Percentiles rank a stretch among this genome's conserved stretches.
Evolutionary conservation across 2,888 invertebrate species (phyloP).

Genomic region (Dryocosmus kuriphilus): DNA sequence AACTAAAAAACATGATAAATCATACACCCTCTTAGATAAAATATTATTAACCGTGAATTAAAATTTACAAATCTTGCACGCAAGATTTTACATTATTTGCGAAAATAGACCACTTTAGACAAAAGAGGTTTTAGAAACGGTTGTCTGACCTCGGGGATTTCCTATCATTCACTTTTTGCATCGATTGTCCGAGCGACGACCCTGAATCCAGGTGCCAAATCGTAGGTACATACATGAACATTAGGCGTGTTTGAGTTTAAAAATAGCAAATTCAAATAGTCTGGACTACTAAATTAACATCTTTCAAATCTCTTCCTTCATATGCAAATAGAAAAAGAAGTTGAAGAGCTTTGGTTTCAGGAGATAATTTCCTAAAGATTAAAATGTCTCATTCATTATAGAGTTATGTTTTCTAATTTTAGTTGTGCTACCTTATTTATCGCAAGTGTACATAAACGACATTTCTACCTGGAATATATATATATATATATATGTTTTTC

Average conservation of each 20-base stretch:
- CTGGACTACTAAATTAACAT: neutral
- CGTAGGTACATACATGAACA: neutral
- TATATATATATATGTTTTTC: no score
- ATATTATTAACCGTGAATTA: no score
- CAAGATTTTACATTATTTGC: no score
- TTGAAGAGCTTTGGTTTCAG: no score
- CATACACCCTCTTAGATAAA: no score
- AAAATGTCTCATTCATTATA: neutral
- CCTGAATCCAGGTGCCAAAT: conserved; percentile 14
- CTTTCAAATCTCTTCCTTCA: neutral
- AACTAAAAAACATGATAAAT: no score
- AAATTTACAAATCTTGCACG: no score
- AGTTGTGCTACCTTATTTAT: neutral
- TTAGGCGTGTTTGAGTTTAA: neutral
- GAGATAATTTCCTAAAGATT: neutral
- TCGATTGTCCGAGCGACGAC: conserved; percentile 9
- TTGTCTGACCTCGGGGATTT: neutral
- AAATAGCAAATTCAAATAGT: neutral
- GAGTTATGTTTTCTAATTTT: conserved; percentile 10
- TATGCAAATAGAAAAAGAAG: no score
- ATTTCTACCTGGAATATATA: neutral
- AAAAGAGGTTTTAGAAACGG: neutral
- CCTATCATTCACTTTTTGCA: neutral
- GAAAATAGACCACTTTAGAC: neutral
- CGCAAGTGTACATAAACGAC: neutral